Evolutionary conservation across 1,140 invertebrate genomes (phyloP).

Genomic region (Drosophila mauritiana): DNA sequence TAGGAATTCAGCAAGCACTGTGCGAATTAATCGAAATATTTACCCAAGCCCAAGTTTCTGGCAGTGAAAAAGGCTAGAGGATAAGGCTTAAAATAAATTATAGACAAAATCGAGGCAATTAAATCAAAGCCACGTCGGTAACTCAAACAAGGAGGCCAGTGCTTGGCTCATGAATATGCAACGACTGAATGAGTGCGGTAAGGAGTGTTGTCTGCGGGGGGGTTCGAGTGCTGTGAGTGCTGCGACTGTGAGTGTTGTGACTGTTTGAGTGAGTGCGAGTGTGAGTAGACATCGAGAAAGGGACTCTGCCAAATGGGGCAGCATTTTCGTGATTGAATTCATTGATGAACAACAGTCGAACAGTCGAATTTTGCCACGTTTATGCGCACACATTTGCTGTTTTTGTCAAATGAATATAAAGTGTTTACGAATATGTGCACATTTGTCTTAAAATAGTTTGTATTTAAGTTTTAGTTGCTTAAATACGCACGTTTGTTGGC

Average conservation of each 20-base stretch:
- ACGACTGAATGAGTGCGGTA: conserved; percentile 54
- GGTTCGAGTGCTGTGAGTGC: conserved; percentile 9
- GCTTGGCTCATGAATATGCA: conserved; percentile 74
- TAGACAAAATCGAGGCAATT: conserved; percentile 75
- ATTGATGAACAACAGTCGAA: conserved; percentile 71
- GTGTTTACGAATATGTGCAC: too few relatives aligned
- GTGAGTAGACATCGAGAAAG: conserved; percentile 19
- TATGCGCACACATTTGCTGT: neutral
- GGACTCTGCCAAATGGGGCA: conserved; percentile 50
- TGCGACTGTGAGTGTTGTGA: neutral
- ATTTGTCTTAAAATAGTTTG: too few relatives aligned
- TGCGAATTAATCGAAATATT: conserved; percentile 44
- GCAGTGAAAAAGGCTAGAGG: conserved; percentile 5
- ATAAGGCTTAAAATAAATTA: conserved; percentile 71
- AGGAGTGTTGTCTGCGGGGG: conserved; percentile 25
- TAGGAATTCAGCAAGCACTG: conserved; percentile 32
- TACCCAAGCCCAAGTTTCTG: conserved; percentile 5
- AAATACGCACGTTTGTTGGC: too few relatives aligned
- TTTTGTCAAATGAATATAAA: neutral
- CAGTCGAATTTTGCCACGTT: neutral
- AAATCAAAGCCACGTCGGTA: conserved; percentile 79
- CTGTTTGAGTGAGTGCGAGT: conserved; percentile 13
- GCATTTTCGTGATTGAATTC: conserved; percentile 81
- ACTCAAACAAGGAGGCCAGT: conserved; percentile 64
- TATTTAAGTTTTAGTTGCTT: too few relatives aligned